Evolutionary conservation across 2,113 vertebrate genomes (phyloP).

Genomic region (Pan troglodytes): DNA sequence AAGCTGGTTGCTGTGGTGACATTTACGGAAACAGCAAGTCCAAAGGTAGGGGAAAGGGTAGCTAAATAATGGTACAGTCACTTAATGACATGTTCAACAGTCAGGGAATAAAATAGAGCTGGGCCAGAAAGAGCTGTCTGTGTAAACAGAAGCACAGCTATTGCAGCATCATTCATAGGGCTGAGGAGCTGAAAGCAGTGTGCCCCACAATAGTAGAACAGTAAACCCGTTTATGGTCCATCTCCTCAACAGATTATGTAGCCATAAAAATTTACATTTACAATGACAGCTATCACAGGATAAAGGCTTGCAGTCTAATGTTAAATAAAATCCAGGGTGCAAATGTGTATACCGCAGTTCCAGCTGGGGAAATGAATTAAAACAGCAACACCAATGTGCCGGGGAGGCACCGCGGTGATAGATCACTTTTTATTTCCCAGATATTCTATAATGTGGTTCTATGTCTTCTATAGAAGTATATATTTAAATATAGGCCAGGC

Average conservation of each 20-base stretch:
- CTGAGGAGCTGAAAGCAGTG: accelerated
- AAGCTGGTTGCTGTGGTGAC: neutral
- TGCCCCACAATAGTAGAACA: accelerated
- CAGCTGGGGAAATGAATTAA: neutral
- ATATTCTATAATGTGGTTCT: neutral
- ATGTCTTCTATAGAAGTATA: accelerated
- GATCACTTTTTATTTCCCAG: neutral
- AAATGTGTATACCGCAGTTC: accelerated
- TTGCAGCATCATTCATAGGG: accelerated
- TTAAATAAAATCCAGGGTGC: neutral
- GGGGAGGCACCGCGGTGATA: accelerated
- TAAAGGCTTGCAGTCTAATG: accelerated
- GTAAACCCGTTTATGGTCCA: neutral
- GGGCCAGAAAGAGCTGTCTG: neutral
- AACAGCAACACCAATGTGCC: accelerated
- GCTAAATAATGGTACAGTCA: neutral
- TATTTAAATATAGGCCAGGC: neutral
- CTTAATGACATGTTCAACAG: accelerated
- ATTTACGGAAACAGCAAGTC: neutral
- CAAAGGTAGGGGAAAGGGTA: neutral
- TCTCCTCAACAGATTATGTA: accelerated
- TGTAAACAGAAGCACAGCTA: accelerated
- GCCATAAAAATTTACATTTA: neutral
- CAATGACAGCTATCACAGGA: accelerated
- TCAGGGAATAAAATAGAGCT: accelerated